These are phyloP conservation scores for Peromyscus nudipes DNA, from an alignment of 2,797 vertebrate genomes.

Conservation along the genomic window DNA sequence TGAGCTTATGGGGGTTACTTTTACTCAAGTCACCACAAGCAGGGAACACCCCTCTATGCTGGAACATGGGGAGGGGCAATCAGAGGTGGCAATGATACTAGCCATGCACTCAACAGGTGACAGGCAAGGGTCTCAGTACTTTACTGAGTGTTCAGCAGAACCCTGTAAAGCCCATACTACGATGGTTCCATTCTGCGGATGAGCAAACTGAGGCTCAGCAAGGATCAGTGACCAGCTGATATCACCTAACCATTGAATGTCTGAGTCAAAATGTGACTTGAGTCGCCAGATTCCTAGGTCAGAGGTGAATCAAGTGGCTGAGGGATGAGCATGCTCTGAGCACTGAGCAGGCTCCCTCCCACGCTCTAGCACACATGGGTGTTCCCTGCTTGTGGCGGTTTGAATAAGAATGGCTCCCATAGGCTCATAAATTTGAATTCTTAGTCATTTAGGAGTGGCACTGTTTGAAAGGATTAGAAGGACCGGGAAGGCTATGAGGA, in stretches of 20 bases:
- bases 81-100: rapidly evolving
- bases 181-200: background rate
- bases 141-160: too few relatives aligned
- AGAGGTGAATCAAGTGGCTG: background rate
- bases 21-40: background rate
- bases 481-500: background rate
- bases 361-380: background rate
- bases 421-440: background rate
- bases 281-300: background rate
- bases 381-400: background rate
- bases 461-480: background rate
- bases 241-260: too few relatives aligned
- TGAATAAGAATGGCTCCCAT: background rate
- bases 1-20: background rate
- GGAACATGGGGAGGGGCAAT: background rate
- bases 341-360: background rate
- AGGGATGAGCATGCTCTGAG: too few relatives aligned
- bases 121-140: background rate
- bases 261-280: rapidly evolving
- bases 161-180: rapidly evolving
- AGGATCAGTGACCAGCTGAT: too few relatives aligned
- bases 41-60: background rate
- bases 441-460: background rate
- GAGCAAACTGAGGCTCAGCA: background rate
- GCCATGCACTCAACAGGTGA: too few relatives aligned